A percentile compares a stretch with the other conserved stretches of the same genome.
Conservation (phyloP, 2,113 vertebrate species). For the Lepidothrix coronata region DNA sequence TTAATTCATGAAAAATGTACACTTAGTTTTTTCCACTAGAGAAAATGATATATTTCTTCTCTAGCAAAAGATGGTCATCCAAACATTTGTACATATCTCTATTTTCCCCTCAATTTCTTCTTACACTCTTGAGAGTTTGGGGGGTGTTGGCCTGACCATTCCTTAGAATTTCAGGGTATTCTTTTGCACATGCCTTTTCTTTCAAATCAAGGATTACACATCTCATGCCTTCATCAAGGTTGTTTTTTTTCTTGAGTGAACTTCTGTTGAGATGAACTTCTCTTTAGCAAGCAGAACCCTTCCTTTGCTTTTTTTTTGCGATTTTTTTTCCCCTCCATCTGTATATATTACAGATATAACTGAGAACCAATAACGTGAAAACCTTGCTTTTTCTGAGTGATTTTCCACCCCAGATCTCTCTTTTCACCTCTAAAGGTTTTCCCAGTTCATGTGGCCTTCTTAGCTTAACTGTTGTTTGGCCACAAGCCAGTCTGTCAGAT, state of each 20-base stretch:
- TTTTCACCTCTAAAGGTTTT: neutral
- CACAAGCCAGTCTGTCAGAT: neutral
- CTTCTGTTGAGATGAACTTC: neutral
- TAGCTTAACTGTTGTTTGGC: neutral
- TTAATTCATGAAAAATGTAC: neutral
- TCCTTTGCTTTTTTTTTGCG: neutral
- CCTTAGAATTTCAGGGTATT: neutral
- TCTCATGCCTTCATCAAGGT: neutral
- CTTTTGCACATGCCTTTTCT: neutral
- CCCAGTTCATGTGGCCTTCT: neutral
- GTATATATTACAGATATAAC: neutral
- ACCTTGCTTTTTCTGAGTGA: rapidly evolving
- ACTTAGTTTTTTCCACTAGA: neutral
- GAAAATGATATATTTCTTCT: neutral
- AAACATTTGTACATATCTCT: neutral
- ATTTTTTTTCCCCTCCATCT: neutral
- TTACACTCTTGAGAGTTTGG: neutral
- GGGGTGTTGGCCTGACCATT: neutral
- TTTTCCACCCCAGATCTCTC: neutral
- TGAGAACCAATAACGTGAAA: neutral
- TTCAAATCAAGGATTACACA: neutral
- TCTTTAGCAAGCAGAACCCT: neutral
- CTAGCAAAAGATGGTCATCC: neutral
- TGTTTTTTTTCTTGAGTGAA: neutral
- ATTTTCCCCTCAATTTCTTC: neutral